Base-by-base conservation (phyloP, 2,888 invertebrate genomes). In the Odontomyia ornata region DNA sequence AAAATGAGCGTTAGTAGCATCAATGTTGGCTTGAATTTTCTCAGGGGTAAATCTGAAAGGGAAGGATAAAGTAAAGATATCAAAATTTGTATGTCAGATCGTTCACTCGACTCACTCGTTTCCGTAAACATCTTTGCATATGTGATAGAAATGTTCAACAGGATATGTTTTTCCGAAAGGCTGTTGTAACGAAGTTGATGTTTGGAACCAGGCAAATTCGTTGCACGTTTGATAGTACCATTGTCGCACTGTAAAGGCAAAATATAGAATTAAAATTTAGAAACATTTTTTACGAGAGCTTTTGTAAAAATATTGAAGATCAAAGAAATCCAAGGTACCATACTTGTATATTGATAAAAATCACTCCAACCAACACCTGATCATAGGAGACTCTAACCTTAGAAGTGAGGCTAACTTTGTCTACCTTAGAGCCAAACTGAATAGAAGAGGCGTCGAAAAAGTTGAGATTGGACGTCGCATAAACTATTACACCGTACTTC, bases 191-290 rank as follows among this genome's bases (percentile, higher is more conserved):
- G 91, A 89, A 79, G 87, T 89, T 0, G 94, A 91, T 1, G 93
- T 91, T 87, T 95, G 95, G 86, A 90, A 95, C 89, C 92, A 96
- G 75, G 95, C 96, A 84, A 91, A 95, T 87, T 96, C 95, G 72
- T 92, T 92, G 85, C 96, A 96, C 0, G 94, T 94, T 86, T 96
- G 95, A 85, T 93, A 95, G 1, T 88, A 89, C 95, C 95, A 95
- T 64, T 91, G 90, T 0, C 94, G 90, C 84, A 89, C 93, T 92
- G 36, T 36, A 52, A 36, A n/a, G n/a, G n/a, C n/a, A n/a, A n/a
- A n/a, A n/a, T n/a, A n/a, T n/a, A n/a, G n/a, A n/a, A n/a, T n/a
- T n/a, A n/a, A n/a, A n/a, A n/a, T n/a, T n/a, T n/a, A n/a, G n/a
- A n/a, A n/a, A n/a, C n/a, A n/a, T n/a, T n/a, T n/a, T n/a, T n/a